Evolutionary conservation across 2,797 vertebrate species (phyloP).

Genomic region (Bradypus variegatus): DNA sequence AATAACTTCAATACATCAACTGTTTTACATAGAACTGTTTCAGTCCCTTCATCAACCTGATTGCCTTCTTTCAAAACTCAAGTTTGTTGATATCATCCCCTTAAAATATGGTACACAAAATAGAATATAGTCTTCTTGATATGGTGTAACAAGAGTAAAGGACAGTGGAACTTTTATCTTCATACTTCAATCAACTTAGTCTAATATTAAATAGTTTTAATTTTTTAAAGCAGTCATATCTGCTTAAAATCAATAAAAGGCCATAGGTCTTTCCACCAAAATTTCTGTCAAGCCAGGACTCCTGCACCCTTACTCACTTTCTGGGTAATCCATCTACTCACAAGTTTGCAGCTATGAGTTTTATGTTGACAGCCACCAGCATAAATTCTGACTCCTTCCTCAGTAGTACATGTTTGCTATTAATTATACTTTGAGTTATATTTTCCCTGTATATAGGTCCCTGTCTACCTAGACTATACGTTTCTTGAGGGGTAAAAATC

Average conservation of each 20-base stretch:
- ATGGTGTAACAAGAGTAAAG: not conserved
- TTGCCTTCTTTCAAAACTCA: not conserved
- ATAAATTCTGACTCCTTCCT: not conserved
- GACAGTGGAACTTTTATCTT: not conserved
- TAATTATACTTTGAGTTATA: not conserved
- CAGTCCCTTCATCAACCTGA: not conserved
- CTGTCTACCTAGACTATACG: not conserved
- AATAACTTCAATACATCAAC: constrained; percentile 18
- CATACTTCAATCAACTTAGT: not conserved
- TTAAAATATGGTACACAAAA: not conserved
- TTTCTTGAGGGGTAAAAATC: not conserved
- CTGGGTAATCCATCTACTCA: not conserved
- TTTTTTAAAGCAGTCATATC: not conserved
- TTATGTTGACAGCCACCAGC: not conserved
- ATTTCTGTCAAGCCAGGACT: not conserved
- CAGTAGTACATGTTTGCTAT: not conserved
- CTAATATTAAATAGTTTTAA: not conserved
- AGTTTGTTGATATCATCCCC: not conserved
- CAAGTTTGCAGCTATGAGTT: not conserved
- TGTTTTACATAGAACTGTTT: not conserved
- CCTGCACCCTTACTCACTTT: not conserved
- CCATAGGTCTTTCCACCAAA: not conserved
- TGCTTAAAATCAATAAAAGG: not conserved
- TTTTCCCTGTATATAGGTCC: not conserved
- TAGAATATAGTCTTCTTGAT: not conserved